Evolutionary conservation across 2,797 vertebrate genomes (phyloP), one percentile per base, ranked within the genome.

Genomic region (Lophura swinhoii): DNA sequence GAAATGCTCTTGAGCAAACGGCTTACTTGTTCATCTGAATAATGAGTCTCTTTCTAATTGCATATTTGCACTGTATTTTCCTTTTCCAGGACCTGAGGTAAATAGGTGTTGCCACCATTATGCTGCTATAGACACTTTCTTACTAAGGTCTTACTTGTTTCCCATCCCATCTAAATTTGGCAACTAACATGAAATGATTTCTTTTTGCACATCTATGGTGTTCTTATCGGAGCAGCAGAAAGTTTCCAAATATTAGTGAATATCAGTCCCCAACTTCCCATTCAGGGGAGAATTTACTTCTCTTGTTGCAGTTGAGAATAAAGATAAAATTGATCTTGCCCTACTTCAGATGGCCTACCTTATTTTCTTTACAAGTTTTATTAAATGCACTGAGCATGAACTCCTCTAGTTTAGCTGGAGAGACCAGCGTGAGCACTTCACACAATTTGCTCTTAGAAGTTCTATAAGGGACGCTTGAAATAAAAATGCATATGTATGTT

Each of bases 161-260:
- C 35, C 46, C 11, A 21, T 43, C 23, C 4, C 29, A 35, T 13
- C 3, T 15, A 64, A 43, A 2, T 53, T 71, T 0, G 0, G 0
- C 33, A 83, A 14, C 20, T 37, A 4, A 3, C 0, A 3, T 29
- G 63, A 55, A 77, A 46, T 41, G 43, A 59, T 23, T 78, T 69
- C 8, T 80, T 46, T 75, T 28, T 88, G 28, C 33, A 26, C 3
- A 0, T 21, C 21, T 20, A 29, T 24, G 3, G 1, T 39, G 14
- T 21, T 66, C 49, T 77, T 74, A 23, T 2, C 44, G 58, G 24
- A 46, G 21, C 31, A 76, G 24, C 35, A 89, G 37, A 43, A 84
- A 58, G 11, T 14, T 83, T 74, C 24, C n/a, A 85, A 48, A 44
- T 56, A 70, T 14, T 24, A 23, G 14, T 33, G 21, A 83, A 53